phyloP scores from a whole-genome alignment of 1,140 invertebrate species.

The Formica exsecta region DNA sequence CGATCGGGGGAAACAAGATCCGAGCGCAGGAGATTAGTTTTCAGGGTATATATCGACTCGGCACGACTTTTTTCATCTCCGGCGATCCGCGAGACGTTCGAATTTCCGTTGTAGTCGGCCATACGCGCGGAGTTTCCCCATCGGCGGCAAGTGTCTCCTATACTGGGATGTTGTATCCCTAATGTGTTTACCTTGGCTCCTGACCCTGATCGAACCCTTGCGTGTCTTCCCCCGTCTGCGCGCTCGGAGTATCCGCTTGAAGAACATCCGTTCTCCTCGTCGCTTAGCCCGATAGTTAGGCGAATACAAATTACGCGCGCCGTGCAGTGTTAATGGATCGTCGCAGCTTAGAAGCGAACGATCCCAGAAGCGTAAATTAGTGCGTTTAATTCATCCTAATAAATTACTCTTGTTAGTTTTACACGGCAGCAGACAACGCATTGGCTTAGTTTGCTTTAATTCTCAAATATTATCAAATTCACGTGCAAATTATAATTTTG shows the following conservation, averaged over 20 bases:
- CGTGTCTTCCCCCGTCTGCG: constrained; percentile 45
- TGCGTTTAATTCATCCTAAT: not conserved
- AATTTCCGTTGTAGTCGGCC: constrained; percentile 72
- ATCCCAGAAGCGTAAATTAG: constrained; percentile 7
- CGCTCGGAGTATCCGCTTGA: constrained; percentile 32
- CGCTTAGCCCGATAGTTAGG: constrained; percentile 32
- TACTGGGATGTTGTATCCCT: constrained; percentile 78
- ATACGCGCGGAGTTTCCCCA: constrained; percentile 62
- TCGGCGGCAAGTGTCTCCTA: constrained; percentile 75
- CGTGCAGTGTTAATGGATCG: constrained; percentile 57
- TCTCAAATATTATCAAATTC: not conserved
- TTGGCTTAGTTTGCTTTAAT: not conserved
- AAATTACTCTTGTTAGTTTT: constrained; percentile 36
- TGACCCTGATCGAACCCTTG: constrained; percentile 75
- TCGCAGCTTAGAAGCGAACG: constrained; percentile 24
- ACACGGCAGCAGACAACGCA: not conserved
- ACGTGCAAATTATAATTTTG: not conserved
- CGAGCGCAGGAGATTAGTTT: constrained; percentile 71
- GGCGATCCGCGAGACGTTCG: constrained; percentile 68
- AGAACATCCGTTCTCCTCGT: constrained; percentile 20
- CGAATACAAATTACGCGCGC: constrained; percentile 44
- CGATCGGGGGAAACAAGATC: constrained; percentile 64
- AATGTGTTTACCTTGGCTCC: constrained; percentile 83
- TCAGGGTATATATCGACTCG: not conserved
- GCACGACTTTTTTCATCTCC: constrained; percentile 65